These are phyloP conservation scores for Tricholauxania praeusta DNA, from an alignment of 2,888 invertebrate genomes.

Conservation along the genomic window DNA sequence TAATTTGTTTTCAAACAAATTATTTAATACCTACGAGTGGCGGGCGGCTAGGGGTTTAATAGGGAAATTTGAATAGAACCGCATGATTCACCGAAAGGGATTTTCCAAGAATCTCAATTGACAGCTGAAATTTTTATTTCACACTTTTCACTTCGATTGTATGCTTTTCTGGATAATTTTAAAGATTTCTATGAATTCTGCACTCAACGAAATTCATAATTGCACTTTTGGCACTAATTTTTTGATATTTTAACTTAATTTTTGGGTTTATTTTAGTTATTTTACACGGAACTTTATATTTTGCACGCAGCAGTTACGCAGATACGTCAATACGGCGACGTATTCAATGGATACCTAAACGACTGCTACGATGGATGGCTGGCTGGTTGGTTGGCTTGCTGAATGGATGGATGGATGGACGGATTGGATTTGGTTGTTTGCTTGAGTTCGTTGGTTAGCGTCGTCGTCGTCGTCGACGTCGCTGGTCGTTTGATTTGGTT, in stretches of 20 bases:
- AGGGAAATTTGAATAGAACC: neutral
- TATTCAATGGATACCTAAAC: conserved; percentile 32
- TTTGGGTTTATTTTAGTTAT: neutral
- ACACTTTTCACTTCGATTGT: neutral
- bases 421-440: conserved; percentile 1
- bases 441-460: conserved; percentile 13
- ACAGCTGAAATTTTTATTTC: neutral
- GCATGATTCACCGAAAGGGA: no score
- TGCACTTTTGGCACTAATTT: neutral
- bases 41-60: neutral
- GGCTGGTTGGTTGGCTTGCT: conserved; percentile 9
- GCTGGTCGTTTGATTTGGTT: conserved; percentile 6
- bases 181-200: neutral
- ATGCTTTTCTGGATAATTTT: neutral
- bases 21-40: neutral
- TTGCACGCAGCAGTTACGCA: conserved; percentile 16
- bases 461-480: neutral
- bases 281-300: neutral
- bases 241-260: neutral
- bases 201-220: neutral
- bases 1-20: conserved; percentile 33
- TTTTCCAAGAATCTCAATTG: no score
- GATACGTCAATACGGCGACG: conserved; percentile 32
- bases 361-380: neutral
- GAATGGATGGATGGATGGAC: conserved; percentile 11